Conservation (phyloP, 2,797 vertebrate species). For the Coracias cyanogaster region DNA sequence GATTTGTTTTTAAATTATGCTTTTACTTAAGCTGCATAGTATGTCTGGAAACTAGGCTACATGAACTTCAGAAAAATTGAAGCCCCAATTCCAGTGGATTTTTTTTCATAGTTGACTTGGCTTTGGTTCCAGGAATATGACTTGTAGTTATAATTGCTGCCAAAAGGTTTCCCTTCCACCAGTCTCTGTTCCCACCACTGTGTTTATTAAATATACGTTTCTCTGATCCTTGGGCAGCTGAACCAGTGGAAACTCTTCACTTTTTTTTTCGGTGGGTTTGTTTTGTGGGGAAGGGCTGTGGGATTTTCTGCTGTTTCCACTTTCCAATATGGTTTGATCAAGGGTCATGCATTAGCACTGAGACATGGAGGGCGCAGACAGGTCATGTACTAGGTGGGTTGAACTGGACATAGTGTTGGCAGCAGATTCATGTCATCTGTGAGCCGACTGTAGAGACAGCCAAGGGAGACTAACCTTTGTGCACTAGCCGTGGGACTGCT, state of each 20-base stretch:
- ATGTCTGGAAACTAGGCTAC: not conserved
- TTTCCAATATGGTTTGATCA: not conserved
- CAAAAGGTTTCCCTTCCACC: not conserved
- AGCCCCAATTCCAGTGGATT: not conserved
- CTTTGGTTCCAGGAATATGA: not conserved
- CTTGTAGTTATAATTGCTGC: not conserved
- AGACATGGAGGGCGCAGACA: not conserved
- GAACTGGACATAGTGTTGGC: not conserved
- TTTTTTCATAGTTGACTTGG: not conserved
- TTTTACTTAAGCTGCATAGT: not conserved
- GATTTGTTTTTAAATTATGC: not conserved
- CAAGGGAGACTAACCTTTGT: not conserved
- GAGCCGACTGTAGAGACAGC: not conserved
- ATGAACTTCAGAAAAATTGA: not conserved
- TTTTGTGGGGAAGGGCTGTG: fast-evolving
- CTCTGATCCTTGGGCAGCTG: not conserved
- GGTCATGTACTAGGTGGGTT: fast-evolving
- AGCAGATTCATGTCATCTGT: not conserved
- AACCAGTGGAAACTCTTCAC: not conserved
- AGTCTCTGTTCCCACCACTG: not conserved
- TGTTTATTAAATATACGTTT: not conserved
- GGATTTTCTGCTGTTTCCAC: not conserved
- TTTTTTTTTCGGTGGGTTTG: not conserved
- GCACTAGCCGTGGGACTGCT: not conserved
- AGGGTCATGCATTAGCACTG: not conserved